A percentile compares a stretch with the other conserved stretches of the same genome.
Conservation (phyloP, 2,797 vertebrate genomes). For the Notoglanidium macrostoma region DNA sequence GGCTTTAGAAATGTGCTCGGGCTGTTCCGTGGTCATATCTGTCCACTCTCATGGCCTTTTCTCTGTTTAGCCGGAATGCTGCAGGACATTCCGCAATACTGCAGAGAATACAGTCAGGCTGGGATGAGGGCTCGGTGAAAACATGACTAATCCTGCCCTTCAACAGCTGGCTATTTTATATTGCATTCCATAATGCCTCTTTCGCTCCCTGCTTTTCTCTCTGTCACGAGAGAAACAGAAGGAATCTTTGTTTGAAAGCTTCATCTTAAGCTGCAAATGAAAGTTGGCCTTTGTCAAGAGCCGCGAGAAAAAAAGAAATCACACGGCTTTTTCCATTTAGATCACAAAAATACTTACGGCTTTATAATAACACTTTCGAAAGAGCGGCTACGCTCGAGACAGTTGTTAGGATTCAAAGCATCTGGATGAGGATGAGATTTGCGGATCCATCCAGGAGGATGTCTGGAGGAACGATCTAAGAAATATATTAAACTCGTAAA, state of each 20-base stretch:
- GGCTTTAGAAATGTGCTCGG: slow-evolving; percentile 21
- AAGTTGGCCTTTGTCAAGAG: slow-evolving; percentile 31
- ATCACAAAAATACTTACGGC: neutral
- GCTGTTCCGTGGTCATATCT: slow-evolving; percentile 44
- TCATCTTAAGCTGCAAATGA: neutral
- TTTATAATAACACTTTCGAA: too few relatives aligned
- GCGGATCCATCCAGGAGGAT: neutral
- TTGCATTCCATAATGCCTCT: slow-evolving; percentile 52
- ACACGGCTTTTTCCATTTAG: neutral
- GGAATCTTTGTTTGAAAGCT: slow-evolving; percentile 25
- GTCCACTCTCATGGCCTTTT: slow-evolving; percentile 38
- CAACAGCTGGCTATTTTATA: slow-evolving; percentile 72
- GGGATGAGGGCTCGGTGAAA: slow-evolving; percentile 76
- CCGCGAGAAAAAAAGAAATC: neutral
- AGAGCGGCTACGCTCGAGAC: neutral
- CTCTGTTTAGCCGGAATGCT: slow-evolving; percentile 59
- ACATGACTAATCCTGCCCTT: slow-evolving; percentile 73
- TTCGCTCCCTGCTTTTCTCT: slow-evolving; percentile 26
- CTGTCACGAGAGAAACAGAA: slow-evolving; percentile 7
- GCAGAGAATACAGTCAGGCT: slow-evolving; percentile 69
- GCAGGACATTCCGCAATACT: slow-evolving; percentile 59
- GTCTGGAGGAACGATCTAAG: slow-evolving; percentile 15
- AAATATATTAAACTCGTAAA: slow-evolving; percentile 8
- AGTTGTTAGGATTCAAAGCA: slow-evolving; percentile 9
- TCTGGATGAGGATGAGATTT: slow-evolving; percentile 8